Base-by-base conservation (phyloP, 2,888 invertebrate species). In the Pogonocherus hispidulus region DNA sequence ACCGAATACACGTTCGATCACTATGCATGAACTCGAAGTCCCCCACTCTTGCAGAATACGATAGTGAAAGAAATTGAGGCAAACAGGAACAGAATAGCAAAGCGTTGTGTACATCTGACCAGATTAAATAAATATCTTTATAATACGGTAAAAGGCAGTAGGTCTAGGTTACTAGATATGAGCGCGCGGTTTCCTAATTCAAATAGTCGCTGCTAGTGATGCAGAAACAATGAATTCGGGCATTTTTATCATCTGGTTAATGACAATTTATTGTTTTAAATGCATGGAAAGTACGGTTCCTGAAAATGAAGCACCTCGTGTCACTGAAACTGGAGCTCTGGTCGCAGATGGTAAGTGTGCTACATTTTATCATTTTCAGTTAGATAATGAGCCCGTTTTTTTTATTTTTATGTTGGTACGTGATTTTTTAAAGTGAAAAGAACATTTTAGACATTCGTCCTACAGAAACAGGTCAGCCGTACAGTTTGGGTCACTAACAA, bases 261-360 rank as follows among this genome's bases (percentile, higher is more conserved):
- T 54, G 0, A 11, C 32, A 32, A 2, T 18, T 2, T 32, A 18
- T 32, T 18, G 52, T 18, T 16, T 54, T 14, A 16, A 27, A 18
- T 9, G 16, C 18, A 18, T 35, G 18, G 18, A 54, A 32, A 14
- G 52, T 54, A 18, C 16, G 9, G 32, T 32, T 32, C 9, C 18
- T 18, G 32, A 14, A 54, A 32, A 14, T 18, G 18, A 54, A 3
- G 32, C 14, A 1, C 16, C 27, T 2, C 4, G 14, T 3, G 1
- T 6, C 16, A 14, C 1, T 9, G 32, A 54, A 32, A 19, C 35
- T 14, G 32, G 16, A 54, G 32, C 11, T 18, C 16, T 54, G 27
- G 32, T 54, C 9, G 18, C 16, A 35, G 35, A 32, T 18, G 52
- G 52, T 54, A 54, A 27, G 52, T 54, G 44, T 18, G 3, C n/a